Base-by-base conservation (phyloP, 2,797 vertebrate species). In the Pseudochromis fuscus region DNA sequence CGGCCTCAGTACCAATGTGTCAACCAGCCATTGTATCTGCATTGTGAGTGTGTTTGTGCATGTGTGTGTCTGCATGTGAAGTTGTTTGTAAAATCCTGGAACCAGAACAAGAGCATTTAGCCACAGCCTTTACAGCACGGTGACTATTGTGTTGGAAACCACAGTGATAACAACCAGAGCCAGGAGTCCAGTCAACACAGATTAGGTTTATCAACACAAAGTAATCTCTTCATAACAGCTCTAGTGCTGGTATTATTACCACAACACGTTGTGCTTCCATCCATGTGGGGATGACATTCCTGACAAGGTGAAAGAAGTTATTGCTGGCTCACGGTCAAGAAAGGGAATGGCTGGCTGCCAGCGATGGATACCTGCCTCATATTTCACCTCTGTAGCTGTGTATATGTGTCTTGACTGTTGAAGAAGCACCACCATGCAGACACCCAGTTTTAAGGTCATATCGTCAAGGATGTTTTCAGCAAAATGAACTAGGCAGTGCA, bases 191-290 rank as follows among this genome's bases (percentile, higher is more conserved):
- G 77, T 88, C 60, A 66, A 67, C 74, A 63, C 33, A 57, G 73
- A 87, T 88, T 66, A 72, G 62, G 28, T 85, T 72, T 72, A 79
- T 77, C 75, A 81, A 75, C 71, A 87, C 80, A 87, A 76, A 44
- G 33, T 80, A 67, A 75, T 79, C 70, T 81, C 51, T 56, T 75
- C 60, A 76, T 77, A 77, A 67, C 60, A 81, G 55, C 52, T 62
- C 51, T 44, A 51, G 81, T 82, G 51, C 13, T 60, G 69, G 49
- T 67, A 58, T 80, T 67, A 53, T 62, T 46, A 65, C 25, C 65
- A 55, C 12, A 6, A 59, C 48, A 81, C 10, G 1, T 2, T 68
- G 53, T 28, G 46, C 67, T 55, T 85, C 53, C 56, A 46, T 53
- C 49, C 64, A 24, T 48, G 69, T 42, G 18, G 44, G 45, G 51